phyloP scores from a whole-genome alignment of 2,888 invertebrate species.

The Cerceris ruficornis region DNA sequence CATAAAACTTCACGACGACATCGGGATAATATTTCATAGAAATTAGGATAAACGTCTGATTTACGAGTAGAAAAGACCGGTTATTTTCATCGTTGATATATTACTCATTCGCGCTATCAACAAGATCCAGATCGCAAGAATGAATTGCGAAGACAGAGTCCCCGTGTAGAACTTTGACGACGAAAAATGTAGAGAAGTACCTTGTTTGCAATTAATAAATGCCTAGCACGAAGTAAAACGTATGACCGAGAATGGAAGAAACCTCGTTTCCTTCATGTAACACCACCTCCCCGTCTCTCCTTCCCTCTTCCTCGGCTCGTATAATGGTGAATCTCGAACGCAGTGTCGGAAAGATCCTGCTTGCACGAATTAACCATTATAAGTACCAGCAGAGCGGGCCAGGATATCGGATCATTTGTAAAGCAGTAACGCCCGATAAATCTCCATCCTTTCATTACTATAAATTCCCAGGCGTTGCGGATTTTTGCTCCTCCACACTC shows the following conservation, averaged over 20 bases:
- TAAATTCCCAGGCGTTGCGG: conserved; percentile 66
- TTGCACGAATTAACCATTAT: conserved; percentile 68
- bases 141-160: conserved; percentile 14
- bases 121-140: conserved; percentile 8
- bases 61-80: not conserved
- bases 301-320: conserved; percentile 1
- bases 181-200: conserved; percentile 1
- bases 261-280: conserved; percentile 28
- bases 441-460: conserved; percentile 71
- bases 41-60: not conserved
- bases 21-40: too few species aligned
- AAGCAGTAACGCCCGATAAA: conserved; percentile 67
- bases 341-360: conserved; percentile 50
- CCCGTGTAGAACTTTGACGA: conserved; percentile 5
- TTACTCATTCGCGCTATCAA: conserved; percentile 15
- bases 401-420: conserved; percentile 69
- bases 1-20: too few species aligned
- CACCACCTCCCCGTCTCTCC: not conserved
- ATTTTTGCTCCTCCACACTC: conserved; percentile 61
- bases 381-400: conserved; percentile 51
- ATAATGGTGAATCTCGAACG: conserved; percentile 39
- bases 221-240: conserved; percentile 10
- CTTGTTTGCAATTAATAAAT: conserved; percentile 38
- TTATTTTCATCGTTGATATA: conserved; percentile 2
- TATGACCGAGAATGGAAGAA: conserved; percentile 28